Conservation (phyloP, 2,888 invertebrate species). For the Pachydiplax longipennis region DNA sequence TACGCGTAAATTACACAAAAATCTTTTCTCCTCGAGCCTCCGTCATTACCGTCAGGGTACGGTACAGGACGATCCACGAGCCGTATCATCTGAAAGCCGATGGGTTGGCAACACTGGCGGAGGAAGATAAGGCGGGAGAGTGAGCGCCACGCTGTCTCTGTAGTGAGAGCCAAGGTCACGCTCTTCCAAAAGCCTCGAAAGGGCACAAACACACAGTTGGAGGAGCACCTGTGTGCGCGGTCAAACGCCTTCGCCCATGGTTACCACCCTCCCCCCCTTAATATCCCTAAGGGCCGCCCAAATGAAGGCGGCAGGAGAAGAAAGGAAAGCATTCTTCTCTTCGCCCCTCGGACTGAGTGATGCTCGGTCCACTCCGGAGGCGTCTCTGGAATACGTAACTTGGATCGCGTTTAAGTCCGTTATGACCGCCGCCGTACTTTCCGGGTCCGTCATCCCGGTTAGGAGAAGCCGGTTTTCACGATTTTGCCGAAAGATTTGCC, state of each 20-base stretch:
- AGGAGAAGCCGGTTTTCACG: too few relatives aligned
- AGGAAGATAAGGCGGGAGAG: background rate
- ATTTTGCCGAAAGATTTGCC: too few relatives aligned
- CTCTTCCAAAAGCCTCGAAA: slow-evolving; percentile 31
- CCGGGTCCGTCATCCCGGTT: too few relatives aligned
- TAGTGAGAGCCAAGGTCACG: slow-evolving; percentile 42
- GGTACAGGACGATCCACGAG: too few relatives aligned
- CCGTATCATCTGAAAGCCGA: background rate
- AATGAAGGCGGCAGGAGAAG: slow-evolving; percentile 22
- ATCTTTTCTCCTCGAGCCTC: too few relatives aligned
- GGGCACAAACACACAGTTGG: slow-evolving; percentile 10
- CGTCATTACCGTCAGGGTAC: too few relatives aligned
- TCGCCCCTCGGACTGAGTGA: background rate
- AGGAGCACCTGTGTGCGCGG: slow-evolving; percentile 37
- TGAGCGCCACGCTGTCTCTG: slow-evolving; percentile 44
- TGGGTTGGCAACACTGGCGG: background rate
- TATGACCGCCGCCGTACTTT: background rate
- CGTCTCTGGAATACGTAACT: background rate
- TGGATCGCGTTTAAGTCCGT: background rate
- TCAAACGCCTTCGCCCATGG: slow-evolving; percentile 14
- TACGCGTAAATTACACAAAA: too few relatives aligned
- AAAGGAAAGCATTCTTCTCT: slow-evolving; percentile 8
- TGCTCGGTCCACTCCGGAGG: background rate
- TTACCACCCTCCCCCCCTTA: background rate
- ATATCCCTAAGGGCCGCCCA: slow-evolving; percentile 26